phyloP scores from a whole-genome alignment of 2,113 vertebrate species.

The Pica pica region DNA sequence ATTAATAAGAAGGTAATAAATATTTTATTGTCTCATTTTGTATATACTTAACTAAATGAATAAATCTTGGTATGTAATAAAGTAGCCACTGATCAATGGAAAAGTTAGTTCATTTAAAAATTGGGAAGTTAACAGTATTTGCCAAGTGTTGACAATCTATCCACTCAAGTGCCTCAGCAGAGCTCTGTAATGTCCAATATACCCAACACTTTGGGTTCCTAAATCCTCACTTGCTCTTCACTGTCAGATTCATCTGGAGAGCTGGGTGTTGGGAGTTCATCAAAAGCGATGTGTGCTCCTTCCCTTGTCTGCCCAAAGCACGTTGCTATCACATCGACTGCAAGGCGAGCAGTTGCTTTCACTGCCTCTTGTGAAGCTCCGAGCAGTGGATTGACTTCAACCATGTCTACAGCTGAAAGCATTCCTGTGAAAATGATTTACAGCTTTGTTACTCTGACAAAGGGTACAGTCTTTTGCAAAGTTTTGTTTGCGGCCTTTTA shows the following conservation, averaged over 20 bases:
- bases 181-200: slow-evolving; percentile 40
- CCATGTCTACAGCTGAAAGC: slow-evolving; percentile 91
- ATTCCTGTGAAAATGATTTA: slow-evolving; percentile 74
- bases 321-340: slow-evolving; percentile 88
- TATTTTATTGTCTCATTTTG: slow-evolving; percentile 70
- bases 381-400: slow-evolving; percentile 91
- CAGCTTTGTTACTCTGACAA: not conserved
- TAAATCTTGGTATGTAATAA: slow-evolving; percentile 54
- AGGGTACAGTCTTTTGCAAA: not conserved
- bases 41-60: slow-evolving; percentile 50
- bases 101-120: slow-evolving; percentile 62
- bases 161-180: not conserved
- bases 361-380: slow-evolving; percentile 82
- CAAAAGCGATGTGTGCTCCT: slow-evolving; percentile 77
- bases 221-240: slow-evolving; percentile 77
- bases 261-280: slow-evolving; percentile 78
- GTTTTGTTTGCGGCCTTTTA: not conserved
- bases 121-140: slow-evolving; percentile 16
- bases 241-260: slow-evolving; percentile 79
- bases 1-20: slow-evolving; percentile 70
- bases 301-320: slow-evolving; percentile 91
- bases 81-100: slow-evolving; percentile 50
- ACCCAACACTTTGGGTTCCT: not conserved
- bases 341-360: slow-evolving; percentile 82
- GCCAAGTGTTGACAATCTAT: slow-evolving; percentile 35